phyloP scores from a whole-genome alignment of 2,113 vertebrate genomes.

The Gymnobelideus leadbeateri region DNA sequence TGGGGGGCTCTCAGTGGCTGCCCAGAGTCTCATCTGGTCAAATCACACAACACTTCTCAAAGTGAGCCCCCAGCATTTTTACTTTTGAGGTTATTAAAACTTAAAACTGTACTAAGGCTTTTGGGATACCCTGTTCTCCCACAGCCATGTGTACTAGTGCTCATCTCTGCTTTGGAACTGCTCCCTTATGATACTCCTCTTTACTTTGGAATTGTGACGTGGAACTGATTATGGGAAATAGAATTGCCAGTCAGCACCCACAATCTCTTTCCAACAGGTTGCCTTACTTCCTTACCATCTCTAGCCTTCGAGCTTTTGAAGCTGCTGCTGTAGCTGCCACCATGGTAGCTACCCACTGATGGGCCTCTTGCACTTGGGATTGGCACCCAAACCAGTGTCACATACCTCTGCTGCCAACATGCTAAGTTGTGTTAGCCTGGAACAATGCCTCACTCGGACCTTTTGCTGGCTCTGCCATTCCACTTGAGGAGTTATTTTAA shows the following conservation, averaged over 20 bases:
- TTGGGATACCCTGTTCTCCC: not conserved
- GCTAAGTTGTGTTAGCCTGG: not conserved
- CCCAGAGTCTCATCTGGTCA: no score
- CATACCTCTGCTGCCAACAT: not conserved
- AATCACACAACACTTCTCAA: no score
- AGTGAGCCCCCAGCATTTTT: no score
- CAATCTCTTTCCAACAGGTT: not conserved
- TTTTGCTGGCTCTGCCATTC: not conserved
- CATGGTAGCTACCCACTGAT: not conserved
- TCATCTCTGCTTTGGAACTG: not conserved
- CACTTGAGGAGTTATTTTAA: not conserved
- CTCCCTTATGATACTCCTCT: not conserved
- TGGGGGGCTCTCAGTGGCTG: no score
- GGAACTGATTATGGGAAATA: not conserved
- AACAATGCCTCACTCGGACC: not conserved
- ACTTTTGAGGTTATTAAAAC: no score
- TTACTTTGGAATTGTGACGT: not conserved
- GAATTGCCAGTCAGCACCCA: not conserved
- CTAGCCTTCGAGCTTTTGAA: not conserved
- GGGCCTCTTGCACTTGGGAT: not conserved
- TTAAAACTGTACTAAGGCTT: no score
- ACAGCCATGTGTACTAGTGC: not conserved
- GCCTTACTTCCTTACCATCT: not conserved
- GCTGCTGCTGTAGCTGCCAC: not conserved
- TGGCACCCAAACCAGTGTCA: not conserved